Percentiles rank a stretch among this genome's conserved stretches.
phyloP scores from a whole-genome alignment of 1,140 invertebrate genomes.

The Penaeus indicus region DNA sequence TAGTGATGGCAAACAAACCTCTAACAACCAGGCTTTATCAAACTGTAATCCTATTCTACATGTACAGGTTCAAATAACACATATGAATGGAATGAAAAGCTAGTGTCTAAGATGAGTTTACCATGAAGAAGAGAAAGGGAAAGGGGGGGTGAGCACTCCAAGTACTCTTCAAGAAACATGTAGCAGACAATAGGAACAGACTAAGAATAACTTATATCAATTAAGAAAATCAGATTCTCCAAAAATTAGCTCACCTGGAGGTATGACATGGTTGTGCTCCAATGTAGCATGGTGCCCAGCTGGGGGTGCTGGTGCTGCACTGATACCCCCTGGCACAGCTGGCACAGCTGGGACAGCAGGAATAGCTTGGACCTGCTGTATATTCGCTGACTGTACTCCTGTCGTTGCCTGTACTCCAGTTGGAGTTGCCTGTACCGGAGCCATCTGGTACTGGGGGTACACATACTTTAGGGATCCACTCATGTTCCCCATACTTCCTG shows the following conservation, averaged over 20 bases:
- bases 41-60: too few species aligned
- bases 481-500: slow-evolving; percentile 39
- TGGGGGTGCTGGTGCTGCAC: slow-evolving; percentile 42
- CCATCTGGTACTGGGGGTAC: slow-evolving; percentile 61
- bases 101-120: too few species aligned
- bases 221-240: background rate
- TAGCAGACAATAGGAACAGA: background rate
- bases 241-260: slow-evolving; percentile 38
- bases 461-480: slow-evolving; percentile 60
- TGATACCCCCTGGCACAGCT: slow-evolving; percentile 16
- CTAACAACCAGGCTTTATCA: too few species aligned
- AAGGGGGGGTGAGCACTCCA: too few species aligned
- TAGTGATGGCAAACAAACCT: too few species aligned
- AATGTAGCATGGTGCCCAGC: slow-evolving; percentile 51
- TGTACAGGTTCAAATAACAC: too few species aligned
- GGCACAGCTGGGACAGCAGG: slow-evolving; percentile 46
- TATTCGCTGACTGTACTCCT: slow-evolving; percentile 31
- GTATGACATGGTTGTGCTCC: slow-evolving; percentile 44
- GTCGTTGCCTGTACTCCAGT: slow-evolving; percentile 40
- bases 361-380: slow-evolving; percentile 44
- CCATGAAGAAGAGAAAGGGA: too few species aligned
- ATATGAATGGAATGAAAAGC: too few species aligned
- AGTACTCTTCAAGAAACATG: too few species aligned
- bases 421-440: slow-evolving; percentile 45
- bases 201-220: background rate